Evolutionary conservation across 2,113 vertebrate genomes (phyloP), one percentile per base, ranked within the genome.

Genomic region (Thalassoma bifasciatum): DNA sequence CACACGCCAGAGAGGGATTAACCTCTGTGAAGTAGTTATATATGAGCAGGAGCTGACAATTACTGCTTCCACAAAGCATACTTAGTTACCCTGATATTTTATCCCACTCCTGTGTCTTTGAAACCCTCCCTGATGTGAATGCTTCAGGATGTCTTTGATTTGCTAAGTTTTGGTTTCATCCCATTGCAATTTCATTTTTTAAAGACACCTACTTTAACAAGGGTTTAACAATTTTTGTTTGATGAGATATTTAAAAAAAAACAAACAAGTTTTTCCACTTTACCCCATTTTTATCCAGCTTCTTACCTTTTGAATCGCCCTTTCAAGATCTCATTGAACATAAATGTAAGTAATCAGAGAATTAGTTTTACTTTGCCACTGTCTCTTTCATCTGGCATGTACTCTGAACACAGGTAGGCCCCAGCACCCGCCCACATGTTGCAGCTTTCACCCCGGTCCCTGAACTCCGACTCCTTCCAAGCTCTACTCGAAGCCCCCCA

Each of bases 301-400:
- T n/a, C n/a, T n/a, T n/a, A n/a, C n/a, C 66, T 57, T 60, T 21
- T 66, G 53, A 60, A 30, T 51, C 26, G 6, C 30, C 30, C 30
- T 6, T 1, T 30, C 22, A 9, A 40, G 7, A n/a, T 26, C 16
- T 51, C 46, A 21, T 6, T 44, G 52, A 77, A 49, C 21, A 34
- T 66, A 40, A 21, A 42, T 61, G 13, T 21, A 8, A 63, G 3
- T 40, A 19, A 9, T 11, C 64, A 30, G 37, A 8, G 16, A 44
- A 7, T 16, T 23, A 24, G 21, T 62, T 64, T 73, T 63, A 80
- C 60, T 67, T 73, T 40, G 19, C 34, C 19, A 21, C 54, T 2
- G 10, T 54, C 38, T 54, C 73, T 85, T 83, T 77, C 54, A 74
- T 79, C 61, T 58, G n/a, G 12, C 5, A 13, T 5, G 13, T 44